These are phyloP conservation scores for Drosophila birchii DNA, from an alignment of 2,888 invertebrate genomes.

Conservation along the genomic window DNA sequence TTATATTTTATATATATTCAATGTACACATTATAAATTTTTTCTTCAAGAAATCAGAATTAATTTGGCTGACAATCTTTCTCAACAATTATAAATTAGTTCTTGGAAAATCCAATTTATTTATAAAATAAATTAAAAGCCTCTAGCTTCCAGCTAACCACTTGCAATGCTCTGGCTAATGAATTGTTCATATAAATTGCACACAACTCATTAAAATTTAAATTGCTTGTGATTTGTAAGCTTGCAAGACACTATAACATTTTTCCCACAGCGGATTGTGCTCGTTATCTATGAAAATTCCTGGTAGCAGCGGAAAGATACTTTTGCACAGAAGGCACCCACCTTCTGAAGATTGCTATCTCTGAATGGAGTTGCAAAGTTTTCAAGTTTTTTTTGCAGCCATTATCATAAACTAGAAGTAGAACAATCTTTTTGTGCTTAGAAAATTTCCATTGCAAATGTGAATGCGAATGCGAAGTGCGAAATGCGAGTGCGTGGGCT, in stretches of 20 bases:
- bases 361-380: conserved; percentile 37
- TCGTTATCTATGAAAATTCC: conserved; percentile 3
- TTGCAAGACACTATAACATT: conserved; percentile 2
- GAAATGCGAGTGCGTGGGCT: conserved; percentile 26
- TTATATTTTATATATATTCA: too few relatives aligned
- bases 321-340: not conserved
- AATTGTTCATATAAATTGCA: conserved; percentile 3
- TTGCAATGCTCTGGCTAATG: not conserved
- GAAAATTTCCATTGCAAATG: conserved; percentile 48
- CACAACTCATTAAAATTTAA: conserved; percentile 15
- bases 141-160: not conserved
- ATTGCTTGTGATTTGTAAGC: conserved; percentile 23
- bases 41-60: not conserved
- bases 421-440: conserved; percentile 42
- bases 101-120: not conserved
- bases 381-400: conserved; percentile 5
- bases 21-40: too few relatives aligned
- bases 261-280: conserved; percentile 14
- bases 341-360: conserved; percentile 23
- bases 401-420: conserved; percentile 40
- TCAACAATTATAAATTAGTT: not conserved
- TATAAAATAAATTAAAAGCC: not conserved
- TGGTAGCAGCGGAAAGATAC: conserved; percentile 28
- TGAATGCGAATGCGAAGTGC: conserved; percentile 15
- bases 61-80: not conserved